phyloP scores from a whole-genome alignment of 2,888 invertebrate species.

The Serripes groenlandicus region DNA sequence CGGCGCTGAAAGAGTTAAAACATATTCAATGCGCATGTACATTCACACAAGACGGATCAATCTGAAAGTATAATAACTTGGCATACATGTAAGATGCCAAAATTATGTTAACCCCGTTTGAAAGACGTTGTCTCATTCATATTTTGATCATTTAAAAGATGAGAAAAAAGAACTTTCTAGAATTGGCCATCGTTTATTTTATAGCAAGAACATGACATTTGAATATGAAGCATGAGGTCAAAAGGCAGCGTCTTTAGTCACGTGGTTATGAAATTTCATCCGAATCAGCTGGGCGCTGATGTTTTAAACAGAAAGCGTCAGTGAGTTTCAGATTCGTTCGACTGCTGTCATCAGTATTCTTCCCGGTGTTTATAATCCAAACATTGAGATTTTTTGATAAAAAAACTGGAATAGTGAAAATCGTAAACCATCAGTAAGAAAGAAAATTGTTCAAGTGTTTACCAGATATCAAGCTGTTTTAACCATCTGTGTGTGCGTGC shows the following conservation, averaged over 20 bases:
- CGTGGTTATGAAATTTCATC: background rate
- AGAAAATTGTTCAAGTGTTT: conserved; percentile 2
- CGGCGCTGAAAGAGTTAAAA: too few relatives aligned
- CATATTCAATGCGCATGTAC: too few relatives aligned
- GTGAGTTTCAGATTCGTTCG: background rate
- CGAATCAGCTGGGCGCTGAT: background rate
- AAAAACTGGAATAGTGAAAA: background rate
- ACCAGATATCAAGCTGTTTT: conserved; percentile 16
- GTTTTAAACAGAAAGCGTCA: background rate
- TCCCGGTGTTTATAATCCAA: conserved; percentile 2
- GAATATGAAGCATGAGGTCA: too few relatives aligned
- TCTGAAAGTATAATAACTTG: too few relatives aligned
- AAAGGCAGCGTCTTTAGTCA: background rate
- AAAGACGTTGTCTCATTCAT: too few relatives aligned
- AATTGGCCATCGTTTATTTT: too few relatives aligned
- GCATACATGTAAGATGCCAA: too few relatives aligned
- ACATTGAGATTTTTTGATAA: background rate
- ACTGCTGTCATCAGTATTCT: conserved; percentile 2
- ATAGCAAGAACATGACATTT: too few relatives aligned
- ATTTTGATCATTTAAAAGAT: too few relatives aligned
- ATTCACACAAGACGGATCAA: too few relatives aligned
- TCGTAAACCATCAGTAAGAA: background rate
- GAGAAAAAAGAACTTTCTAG: too few relatives aligned
- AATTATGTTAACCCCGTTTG: too few relatives aligned
- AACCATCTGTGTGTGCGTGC: background rate